Percentiles rank a stretch among this genome's conserved stretches.
Conservation (phyloP, 2,113 vertebrate genomes). For the Okapia johnstoni region DNA sequence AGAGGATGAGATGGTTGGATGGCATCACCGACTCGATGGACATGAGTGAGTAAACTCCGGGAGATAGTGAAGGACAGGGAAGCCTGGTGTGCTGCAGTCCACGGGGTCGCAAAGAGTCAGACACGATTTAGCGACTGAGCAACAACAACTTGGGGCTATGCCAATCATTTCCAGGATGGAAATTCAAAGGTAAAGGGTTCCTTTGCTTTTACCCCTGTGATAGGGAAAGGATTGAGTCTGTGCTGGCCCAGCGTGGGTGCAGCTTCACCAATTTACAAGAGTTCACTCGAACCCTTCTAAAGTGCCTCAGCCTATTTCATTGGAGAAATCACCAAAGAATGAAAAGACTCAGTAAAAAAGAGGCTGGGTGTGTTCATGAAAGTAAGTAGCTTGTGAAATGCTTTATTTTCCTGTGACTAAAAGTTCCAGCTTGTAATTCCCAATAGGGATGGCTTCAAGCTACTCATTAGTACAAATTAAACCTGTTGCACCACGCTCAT, state of each 20-base stretch:
- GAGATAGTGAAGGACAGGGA: neutral
- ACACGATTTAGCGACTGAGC: neutral
- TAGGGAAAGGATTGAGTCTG: neutral
- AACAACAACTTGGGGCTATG: neutral
- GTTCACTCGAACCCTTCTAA: neutral
- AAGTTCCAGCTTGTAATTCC: slow-evolving; percentile 21
- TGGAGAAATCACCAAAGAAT: neutral
- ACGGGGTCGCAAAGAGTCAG: neutral
- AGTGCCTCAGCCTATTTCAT: neutral
- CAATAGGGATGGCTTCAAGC: neutral
- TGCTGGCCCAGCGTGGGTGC: accelerated
- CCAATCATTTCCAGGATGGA: neutral
- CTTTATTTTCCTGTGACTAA: slow-evolving; percentile 28
- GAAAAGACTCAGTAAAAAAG: neutral
- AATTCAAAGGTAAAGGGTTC: neutral
- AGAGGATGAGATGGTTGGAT: neutral
- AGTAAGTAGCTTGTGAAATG: slow-evolving; percentile 33
- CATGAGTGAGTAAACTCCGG: neutral
- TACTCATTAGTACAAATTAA: neutral
- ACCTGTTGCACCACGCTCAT: neutral
- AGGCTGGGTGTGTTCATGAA: neutral
- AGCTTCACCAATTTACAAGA: neutral
- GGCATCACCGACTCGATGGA: neutral
- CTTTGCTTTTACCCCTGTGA: neutral
- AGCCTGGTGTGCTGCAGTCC: neutral